phyloP scores from a whole-genome alignment of 2,113 vertebrate species.

The Ginglymostoma cirratum region DNA sequence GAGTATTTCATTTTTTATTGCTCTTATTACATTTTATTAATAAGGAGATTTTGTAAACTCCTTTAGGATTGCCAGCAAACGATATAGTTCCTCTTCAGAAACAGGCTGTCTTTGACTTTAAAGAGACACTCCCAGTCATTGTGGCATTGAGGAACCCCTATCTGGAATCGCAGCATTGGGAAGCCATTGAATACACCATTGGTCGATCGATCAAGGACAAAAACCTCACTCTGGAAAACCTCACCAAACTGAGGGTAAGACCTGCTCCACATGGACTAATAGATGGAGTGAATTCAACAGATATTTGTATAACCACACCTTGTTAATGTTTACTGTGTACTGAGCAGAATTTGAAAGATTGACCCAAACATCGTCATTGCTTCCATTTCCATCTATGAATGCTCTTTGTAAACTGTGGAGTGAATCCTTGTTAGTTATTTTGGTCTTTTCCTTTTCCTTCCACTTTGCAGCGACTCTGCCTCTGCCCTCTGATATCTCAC shows the following conservation, averaged over 20 bases:
- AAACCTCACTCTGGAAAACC: conserved; percentile 48
- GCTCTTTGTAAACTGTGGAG: not conserved
- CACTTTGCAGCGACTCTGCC: not conserved
- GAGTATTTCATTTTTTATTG: not conserved
- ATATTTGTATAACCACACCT: not conserved
- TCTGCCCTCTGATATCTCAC: not conserved
- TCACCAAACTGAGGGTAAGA: conserved; percentile 52
- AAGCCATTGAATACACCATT: conserved; percentile 45
- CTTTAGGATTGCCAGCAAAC: conserved; percentile 54
- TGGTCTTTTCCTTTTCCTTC: not conserved
- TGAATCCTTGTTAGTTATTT: not conserved
- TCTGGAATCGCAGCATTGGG: conserved; percentile 54
- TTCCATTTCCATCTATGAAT: not conserved
- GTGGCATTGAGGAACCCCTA: conserved; percentile 50
- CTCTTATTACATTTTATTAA: not conserved
- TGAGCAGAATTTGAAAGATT: not conserved
- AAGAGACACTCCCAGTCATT: conserved; percentile 51
- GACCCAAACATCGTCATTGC: not conserved
- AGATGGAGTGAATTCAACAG: not conserved
- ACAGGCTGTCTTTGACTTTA: conserved; percentile 53
- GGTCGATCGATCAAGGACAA: conserved; percentile 47
- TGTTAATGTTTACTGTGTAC: not conserved
- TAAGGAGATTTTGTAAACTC: conserved; percentile 20
- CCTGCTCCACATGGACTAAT: not conserved
- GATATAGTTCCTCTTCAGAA: conserved; percentile 48